Evolutionary conservation across 1,140 invertebrate species (phyloP), one percentile per base, ranked within the genome.

Genomic region (Pseudomyrmex pallidus): DNA sequence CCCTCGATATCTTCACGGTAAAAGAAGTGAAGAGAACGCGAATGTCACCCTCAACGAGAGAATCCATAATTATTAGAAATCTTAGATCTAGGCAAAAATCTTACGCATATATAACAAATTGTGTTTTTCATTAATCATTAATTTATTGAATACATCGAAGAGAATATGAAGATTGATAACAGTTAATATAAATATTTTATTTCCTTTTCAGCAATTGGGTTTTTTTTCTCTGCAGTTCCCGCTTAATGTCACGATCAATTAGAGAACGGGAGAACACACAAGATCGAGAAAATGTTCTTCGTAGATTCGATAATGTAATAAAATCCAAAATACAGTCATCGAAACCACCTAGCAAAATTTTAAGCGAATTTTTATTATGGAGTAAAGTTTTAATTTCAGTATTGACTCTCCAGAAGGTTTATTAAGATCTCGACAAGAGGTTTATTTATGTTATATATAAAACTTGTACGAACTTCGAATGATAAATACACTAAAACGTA

Each of bases 161-260:
- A 88, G 59, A 88, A 85, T 22, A 48, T 86, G 52, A 87, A 68
- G 54, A 76, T 87, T n/a, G 74, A 57, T 87, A 87, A 74, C 56
- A 56, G 50, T 78, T 82, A 74, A 63, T 59, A 22, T 76, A 59
- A 20, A 17, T 44, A 12, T 50, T 76, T 63, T 35, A 13, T 13
- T 13, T 13, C 12, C 2, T 52, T 52, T 52, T 52, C 50, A 12
- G 50, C 50, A 52, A 52, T 12, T 52, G 54, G n/a, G n/a, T n/a
- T 17, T 9, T 50, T 10, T 63, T 77, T 46, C 17, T 56, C 10
- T 54, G 46, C 20, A 35, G 63, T 59, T 54, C 67, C 54, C 22
- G 20, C 50, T 44, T 46, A 68, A 66, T 72, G 64, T 56, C 68
- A 20, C 52, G 44, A 76, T 15, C 52, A 70, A 54, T 46, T 59